phyloP scores from a whole-genome alignment of 2,888 invertebrate species.

The Cybosia mesomella region DNA sequence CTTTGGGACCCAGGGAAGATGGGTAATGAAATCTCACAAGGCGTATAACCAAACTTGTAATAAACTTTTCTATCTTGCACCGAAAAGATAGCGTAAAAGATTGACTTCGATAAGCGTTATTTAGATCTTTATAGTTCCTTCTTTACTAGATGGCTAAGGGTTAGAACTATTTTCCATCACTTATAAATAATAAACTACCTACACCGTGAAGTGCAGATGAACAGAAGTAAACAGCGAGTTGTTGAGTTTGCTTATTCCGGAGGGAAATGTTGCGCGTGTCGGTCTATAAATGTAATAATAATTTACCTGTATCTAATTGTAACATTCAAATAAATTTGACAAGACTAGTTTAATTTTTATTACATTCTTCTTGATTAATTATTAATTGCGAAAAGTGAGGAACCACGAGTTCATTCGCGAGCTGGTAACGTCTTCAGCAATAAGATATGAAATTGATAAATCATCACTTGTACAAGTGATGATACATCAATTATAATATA shows the following conservation, averaged over 20 bases:
- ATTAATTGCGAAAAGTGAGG: too few species aligned
- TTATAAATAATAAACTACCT: too few species aligned
- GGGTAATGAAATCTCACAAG: conserved; percentile 21
- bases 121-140: background rate
- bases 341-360: background rate
- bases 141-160: background rate
- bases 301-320: background rate
- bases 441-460: background rate
- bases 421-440: background rate
- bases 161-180: background rate
- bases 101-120: conserved; percentile 4
- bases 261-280: too few species aligned
- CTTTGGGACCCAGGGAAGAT: background rate
- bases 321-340: background rate
- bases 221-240: too few species aligned
- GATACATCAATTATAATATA: background rate
- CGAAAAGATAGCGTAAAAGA: background rate
- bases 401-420: background rate
- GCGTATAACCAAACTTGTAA: conserved; percentile 17
- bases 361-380: too few species aligned
- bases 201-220: too few species aligned
- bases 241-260: too few species aligned
- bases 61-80: conserved; percentile 17
- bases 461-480: background rate
- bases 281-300: too few species aligned